These are phyloP conservation scores for Hycleus cichorii DNA, from an alignment of 1,140 invertebrate species.

Conservation along the genomic window DNA sequence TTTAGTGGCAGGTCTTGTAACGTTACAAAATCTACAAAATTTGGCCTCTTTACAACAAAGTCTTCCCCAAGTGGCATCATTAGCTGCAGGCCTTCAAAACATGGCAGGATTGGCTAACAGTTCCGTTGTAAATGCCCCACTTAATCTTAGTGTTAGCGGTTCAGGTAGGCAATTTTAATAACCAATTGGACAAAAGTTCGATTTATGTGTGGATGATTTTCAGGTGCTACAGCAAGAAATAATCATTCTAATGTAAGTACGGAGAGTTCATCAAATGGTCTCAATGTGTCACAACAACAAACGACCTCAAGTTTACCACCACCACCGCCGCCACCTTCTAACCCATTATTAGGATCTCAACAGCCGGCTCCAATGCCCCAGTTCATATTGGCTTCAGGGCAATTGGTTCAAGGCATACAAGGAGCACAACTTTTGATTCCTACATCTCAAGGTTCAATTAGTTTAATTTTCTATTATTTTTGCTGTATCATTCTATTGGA, in stretches of 20 bases:
- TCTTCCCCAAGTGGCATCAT: slow-evolving; percentile 57
- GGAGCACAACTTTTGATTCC: slow-evolving; percentile 89
- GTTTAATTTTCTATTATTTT: neutral
- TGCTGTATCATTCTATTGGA: neutral
- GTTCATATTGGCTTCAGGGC: slow-evolving; percentile 83
- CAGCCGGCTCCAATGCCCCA: slow-evolving; percentile 76
- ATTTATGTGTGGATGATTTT: neutral
- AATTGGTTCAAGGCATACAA: slow-evolving; percentile 84
- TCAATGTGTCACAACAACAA: neutral
- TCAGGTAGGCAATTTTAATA: slow-evolving; percentile 39
- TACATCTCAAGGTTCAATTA: slow-evolving; percentile 76
- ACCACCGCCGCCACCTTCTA: slow-evolving; percentile 20
- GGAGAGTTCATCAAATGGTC: slow-evolving; percentile 10
- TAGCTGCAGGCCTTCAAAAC: slow-evolving; percentile 63
- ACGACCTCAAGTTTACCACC: slow-evolving; percentile 20
- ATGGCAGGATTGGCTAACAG: slow-evolving; percentile 57
- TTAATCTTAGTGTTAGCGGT: slow-evolving; percentile 70
- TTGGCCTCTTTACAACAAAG: slow-evolving; percentile 59
- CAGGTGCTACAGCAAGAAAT: slow-evolving; percentile 26
- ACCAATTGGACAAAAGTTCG: too few species aligned
- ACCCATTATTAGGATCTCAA: slow-evolving; percentile 38
- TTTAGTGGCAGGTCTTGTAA: slow-evolving; percentile 67
- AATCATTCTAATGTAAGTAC: slow-evolving; percentile 19
- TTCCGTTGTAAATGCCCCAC: slow-evolving; percentile 65
- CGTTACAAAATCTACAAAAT: slow-evolving; percentile 70